Conservation (phyloP, 2,888 invertebrate species). For the Bembecia ichneumoniformis region DNA sequence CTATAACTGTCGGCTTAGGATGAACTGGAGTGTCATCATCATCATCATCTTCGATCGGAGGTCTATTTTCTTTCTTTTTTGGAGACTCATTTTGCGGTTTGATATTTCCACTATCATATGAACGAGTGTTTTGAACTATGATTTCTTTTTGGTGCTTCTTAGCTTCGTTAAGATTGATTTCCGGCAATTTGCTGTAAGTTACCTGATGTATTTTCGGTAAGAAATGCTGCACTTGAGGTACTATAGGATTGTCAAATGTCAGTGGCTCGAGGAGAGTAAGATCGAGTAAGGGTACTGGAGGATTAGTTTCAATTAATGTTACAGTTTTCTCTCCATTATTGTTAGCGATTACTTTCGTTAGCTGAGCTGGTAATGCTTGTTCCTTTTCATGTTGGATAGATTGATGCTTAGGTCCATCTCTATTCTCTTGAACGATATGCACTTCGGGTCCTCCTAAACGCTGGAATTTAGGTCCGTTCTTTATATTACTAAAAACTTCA, state of each 20-base stretch:
- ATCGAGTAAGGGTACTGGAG: constrained; percentile 47
- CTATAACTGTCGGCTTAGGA: constrained; percentile 28
- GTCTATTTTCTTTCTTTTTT: constrained; percentile 33
- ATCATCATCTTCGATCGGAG: constrained; percentile 22
- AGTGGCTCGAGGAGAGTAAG: constrained; percentile 56
- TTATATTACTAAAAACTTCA: constrained; percentile 22
- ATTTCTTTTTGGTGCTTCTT: constrained; percentile 44
- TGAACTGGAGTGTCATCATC: constrained; percentile 27
- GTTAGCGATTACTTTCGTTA: constrained; percentile 27
- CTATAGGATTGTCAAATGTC: constrained; percentile 57
- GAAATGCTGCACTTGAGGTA: constrained; percentile 63
- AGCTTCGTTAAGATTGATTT: constrained; percentile 23
- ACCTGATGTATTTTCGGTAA: constrained; percentile 50
- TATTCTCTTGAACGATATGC: constrained; percentile 5
- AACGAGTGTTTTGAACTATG: constrained; percentile 37
- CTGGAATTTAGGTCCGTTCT: constrained; percentile 29
- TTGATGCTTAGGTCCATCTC: constrained; percentile 14
- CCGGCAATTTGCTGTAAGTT: constrained; percentile 42
- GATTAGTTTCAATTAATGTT: constrained; percentile 39
- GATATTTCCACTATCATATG: constrained; percentile 16
- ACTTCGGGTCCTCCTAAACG: constrained; percentile 16
- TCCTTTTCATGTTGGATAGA: constrained; percentile 19
- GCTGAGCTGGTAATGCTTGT: constrained; percentile 26
- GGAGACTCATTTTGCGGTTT: constrained; percentile 28
- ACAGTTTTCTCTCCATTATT: constrained; percentile 49